These are phyloP conservation scores for Nebria ingens DNA, from an alignment of 1,140 invertebrate species.

Conservation along the genomic window DNA sequence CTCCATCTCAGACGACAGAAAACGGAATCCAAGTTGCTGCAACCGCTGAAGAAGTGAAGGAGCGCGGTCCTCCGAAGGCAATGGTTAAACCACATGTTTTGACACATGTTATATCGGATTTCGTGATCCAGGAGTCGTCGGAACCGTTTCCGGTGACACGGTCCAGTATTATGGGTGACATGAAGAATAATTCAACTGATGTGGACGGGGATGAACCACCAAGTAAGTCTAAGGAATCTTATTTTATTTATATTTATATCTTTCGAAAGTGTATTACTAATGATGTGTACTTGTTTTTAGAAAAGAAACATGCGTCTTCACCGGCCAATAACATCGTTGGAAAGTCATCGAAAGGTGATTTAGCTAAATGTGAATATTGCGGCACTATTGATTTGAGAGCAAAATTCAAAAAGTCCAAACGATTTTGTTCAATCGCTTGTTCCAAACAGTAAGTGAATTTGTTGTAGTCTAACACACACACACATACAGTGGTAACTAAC, in stretches of 20 bases:
- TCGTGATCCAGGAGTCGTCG: conserved; percentile 88
- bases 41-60: conserved; percentile 47
- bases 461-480: too few relatives aligned
- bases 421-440: conserved; percentile 69
- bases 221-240: conserved; percentile 39
- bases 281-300: conserved; percentile 18
- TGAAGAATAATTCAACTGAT: conserved; percentile 34
- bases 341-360: conserved; percentile 34
- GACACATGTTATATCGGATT: conserved; percentile 94
- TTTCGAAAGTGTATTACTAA: conserved; percentile 1
- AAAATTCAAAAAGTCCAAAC: conserved; percentile 65
- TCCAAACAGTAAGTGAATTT: conserved; percentile 53
- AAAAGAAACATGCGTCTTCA: conserved; percentile 4
- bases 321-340: conserved; percentile 26
- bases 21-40: conserved; percentile 29
- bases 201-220: conserved; percentile 59
- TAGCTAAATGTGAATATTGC: conserved; percentile 68
- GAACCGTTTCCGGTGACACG: conserved; percentile 81
- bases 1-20: conserved; percentile 28
- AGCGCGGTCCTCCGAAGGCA: conserved; percentile 60
- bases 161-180: conserved; percentile 38
- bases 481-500: conserved; percentile 7
- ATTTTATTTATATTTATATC: background rate
- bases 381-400: conserved; percentile 58
- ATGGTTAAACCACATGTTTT: conserved; percentile 94